Evolutionary conservation across 2,113 vertebrate genomes (phyloP).

Genomic region (Condylura cristata): DNA sequence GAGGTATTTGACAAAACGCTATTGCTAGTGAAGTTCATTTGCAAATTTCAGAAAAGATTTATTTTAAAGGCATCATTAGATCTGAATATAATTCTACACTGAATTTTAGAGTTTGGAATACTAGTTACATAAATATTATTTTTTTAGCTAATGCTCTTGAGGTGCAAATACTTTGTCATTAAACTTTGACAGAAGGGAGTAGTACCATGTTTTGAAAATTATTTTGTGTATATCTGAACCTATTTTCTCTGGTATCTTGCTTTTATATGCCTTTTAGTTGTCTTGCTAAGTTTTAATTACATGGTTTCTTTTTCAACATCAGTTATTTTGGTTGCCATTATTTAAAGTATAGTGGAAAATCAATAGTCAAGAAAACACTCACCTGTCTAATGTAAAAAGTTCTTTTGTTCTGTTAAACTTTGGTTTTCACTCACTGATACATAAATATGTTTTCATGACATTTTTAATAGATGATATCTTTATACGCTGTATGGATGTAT

Average conservation of each 20-base stretch:
- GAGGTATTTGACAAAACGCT: neutral
- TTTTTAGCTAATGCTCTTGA: neutral
- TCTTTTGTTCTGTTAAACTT: too few relatives aligned
- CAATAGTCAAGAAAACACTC: too few relatives aligned
- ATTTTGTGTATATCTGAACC: neutral
- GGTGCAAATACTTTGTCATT: neutral
- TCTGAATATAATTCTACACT: neutral
- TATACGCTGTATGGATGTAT: too few relatives aligned
- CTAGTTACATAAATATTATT: neutral
- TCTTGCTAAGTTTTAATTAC: neutral
- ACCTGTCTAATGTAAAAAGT: too few relatives aligned
- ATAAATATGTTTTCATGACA: too few relatives aligned
- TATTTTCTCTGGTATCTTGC: neutral
- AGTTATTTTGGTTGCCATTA: neutral
- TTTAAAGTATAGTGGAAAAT: neutral
- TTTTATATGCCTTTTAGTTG: constrained; percentile 7
- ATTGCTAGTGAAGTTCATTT: constrained; percentile 13
- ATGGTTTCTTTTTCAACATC: neutral
- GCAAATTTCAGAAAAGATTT: constrained; percentile 54
- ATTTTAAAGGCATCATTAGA: constrained; percentile 30
- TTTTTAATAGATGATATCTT: neutral
- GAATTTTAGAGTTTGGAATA: constrained; percentile 41
- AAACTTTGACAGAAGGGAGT: constrained; percentile 13
- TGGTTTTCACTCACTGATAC: too few relatives aligned
- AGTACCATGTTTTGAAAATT: neutral